These are phyloP conservation scores for Cetonia aurata DNA, from an alignment of 2,888 invertebrate genomes.

Conservation along the genomic window DNA sequence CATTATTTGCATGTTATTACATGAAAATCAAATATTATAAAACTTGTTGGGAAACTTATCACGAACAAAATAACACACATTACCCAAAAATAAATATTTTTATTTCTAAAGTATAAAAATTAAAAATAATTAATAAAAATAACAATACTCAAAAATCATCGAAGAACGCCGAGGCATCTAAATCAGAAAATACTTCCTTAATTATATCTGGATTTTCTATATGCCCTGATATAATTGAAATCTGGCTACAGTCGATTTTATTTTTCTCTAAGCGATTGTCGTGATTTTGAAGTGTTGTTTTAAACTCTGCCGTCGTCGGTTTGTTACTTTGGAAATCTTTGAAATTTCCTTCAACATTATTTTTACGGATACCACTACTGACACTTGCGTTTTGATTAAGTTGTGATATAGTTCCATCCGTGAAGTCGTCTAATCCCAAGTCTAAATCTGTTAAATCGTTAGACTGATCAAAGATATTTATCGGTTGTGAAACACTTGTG, in stretches of 20 bases:
- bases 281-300: neutral
- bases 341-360: neutral
- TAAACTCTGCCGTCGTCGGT: neutral
- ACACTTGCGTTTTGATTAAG: neutral
- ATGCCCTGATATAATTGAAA: slow-evolving; percentile 24
- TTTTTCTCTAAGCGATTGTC: neutral
- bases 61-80: too few species aligned
- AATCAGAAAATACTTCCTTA: slow-evolving; percentile 27
- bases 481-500: neutral
- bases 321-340: neutral
- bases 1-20: too few species aligned
- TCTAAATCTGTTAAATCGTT: slow-evolving; percentile 1
- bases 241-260: slow-evolving; percentile 20
- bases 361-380: neutral
- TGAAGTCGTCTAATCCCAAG: slow-evolving; percentile 14
- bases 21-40: too few species aligned
- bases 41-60: too few species aligned
- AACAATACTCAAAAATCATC: slow-evolving; percentile 39
- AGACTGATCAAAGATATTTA: slow-evolving; percentile 13
- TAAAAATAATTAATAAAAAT: slow-evolving; percentile 12
- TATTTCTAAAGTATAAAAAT: neutral
- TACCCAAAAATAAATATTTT: too few species aligned
- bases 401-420: slow-evolving; percentile 1
- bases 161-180: slow-evolving; percentile 30
- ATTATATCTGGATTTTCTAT: slow-evolving; percentile 26